Evolutionary conservation across 2,888 invertebrate genomes (phyloP).

Genomic region (Kuschelorhynchus macadamiae): DNA sequence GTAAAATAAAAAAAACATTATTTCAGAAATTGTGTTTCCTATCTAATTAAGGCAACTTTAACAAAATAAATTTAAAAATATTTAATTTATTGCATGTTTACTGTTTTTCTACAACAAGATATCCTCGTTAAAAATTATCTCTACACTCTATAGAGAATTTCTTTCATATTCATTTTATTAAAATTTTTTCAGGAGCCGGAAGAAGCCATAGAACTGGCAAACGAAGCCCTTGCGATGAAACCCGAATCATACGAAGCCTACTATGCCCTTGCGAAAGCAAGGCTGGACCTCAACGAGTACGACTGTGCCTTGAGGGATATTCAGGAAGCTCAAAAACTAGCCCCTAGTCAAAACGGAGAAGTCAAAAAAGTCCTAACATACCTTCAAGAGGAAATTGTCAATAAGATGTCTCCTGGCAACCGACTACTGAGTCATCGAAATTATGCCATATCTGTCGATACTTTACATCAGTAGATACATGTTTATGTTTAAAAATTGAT

Average conservation of each 20-base stretch:
- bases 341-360: conserved; percentile 81
- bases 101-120: too few species aligned
- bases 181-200: conserved; percentile 83
- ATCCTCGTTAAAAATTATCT: too few species aligned
- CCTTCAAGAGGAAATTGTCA: conserved; percentile 81
- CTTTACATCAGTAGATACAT: conserved; percentile 63
- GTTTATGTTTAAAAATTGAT: conserved; percentile 2
- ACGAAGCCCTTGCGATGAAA: conserved; percentile 86
- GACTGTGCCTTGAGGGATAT: conserved; percentile 86
- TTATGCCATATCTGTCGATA: conserved; percentile 66
- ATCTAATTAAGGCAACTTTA: too few species aligned
- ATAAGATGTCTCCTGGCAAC: conserved; percentile 66
- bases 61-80: too few species aligned
- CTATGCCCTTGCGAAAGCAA: conserved; percentile 91
- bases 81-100: too few species aligned
- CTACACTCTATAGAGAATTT: too few species aligned
- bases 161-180: too few species aligned
- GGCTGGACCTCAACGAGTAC: conserved; percentile 80
- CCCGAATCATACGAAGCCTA: conserved; percentile 93
- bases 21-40: too few species aligned
- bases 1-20: too few species aligned
- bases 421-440: conserved; percentile 60
- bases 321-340: conserved; percentile 82
- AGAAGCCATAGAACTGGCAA: conserved; percentile 90
- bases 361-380: conserved; percentile 81